Evolutionary conservation across 2,888 invertebrate genomes (phyloP).

Genomic region (Chymomyza amoena): DNA sequence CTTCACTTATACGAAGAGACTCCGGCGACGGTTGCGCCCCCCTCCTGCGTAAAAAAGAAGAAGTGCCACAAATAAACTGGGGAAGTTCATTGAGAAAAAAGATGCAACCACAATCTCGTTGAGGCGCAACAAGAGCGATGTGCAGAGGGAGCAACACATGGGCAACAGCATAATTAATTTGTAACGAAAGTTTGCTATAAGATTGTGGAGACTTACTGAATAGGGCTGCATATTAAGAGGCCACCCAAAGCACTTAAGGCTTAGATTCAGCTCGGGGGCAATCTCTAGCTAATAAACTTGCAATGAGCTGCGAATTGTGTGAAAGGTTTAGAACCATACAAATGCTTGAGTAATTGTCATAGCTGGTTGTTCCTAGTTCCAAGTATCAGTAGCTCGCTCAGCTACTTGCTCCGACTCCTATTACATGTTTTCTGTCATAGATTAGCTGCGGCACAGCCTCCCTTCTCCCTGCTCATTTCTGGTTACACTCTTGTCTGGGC

Average conservation of each 20-base stretch:
- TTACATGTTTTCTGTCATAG: constrained; percentile 73
- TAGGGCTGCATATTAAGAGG: constrained; percentile 52
- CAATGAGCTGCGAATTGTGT: constrained; percentile 51
- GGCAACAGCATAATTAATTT: constrained; percentile 61
- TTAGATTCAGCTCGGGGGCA: constrained; percentile 44
- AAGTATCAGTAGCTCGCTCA: not conserved
- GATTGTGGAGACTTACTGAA: constrained; percentile 25
- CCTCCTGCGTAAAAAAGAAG: constrained; percentile 60
- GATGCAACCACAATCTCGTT: constrained; percentile 25
- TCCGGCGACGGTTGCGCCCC: constrained; percentile 43
- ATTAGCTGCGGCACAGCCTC: constrained; percentile 61
- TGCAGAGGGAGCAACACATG: constrained; percentile 15
- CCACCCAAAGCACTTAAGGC: constrained; percentile 54
- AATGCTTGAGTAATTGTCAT: not conserved
- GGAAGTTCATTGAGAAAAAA: not conserved
- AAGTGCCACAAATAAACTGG: constrained; percentile 54
- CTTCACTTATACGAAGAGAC: constrained; percentile 65
- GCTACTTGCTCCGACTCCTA: constrained; percentile 31
- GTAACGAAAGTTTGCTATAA: constrained; percentile 54
- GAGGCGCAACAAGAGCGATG: constrained; percentile 50
- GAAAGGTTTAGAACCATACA: constrained; percentile 33
- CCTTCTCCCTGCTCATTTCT: not conserved
- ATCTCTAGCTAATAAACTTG: constrained; percentile 19
- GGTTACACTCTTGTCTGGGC: constrained; percentile 25
- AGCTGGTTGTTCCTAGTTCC: not conserved